Evolutionary conservation across 2,797 vertebrate species (phyloP).

Genomic region (Gymnothorax reevesii): DNA sequence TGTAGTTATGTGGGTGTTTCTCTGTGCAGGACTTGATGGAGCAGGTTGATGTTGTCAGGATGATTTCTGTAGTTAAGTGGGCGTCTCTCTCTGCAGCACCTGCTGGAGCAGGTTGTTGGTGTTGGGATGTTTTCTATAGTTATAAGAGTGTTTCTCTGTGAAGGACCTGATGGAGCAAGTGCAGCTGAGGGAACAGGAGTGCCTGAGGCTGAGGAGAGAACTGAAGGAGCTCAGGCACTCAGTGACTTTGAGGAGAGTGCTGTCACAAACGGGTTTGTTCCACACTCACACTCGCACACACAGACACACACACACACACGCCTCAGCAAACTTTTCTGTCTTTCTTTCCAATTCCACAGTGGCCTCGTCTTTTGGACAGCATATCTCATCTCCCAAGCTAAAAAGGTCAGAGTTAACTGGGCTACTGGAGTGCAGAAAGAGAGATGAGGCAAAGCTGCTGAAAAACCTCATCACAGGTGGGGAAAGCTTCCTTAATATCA

Average conservation of each 20-base stretch:
- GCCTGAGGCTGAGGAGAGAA: constrained; percentile 67
- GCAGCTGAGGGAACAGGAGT: constrained; percentile 68
- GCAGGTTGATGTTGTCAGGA: background rate
- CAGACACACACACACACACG: background rate
- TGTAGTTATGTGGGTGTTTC: background rate
- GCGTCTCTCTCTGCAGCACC: too few species aligned
- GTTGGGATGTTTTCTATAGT: background rate
- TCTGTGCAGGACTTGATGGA: background rate
- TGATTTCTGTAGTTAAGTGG: too few species aligned
- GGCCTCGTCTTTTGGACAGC: constrained; percentile 41
- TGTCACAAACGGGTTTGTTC: constrained; percentile 61
- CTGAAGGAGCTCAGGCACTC: constrained; percentile 66
- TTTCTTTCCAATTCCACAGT: constrained; percentile 41
- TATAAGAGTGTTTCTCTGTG: background rate
- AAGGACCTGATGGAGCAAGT: constrained; percentile 57
- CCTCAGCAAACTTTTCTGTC: constrained; percentile 2
- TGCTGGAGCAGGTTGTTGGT: background rate
- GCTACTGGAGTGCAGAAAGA: constrained; percentile 73
- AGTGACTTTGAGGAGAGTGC: constrained; percentile 58
- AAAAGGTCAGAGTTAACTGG: constrained; percentile 55
- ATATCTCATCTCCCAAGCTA: constrained; percentile 17
- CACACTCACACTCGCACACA: background rate
- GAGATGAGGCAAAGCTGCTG: constrained; percentile 74
- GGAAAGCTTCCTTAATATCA: background rate
- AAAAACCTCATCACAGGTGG: constrained; percentile 79